Evolutionary conservation across 2,113 vertebrate genomes (phyloP).

Genomic region (Thamnaconus septentrionalis): DNA sequence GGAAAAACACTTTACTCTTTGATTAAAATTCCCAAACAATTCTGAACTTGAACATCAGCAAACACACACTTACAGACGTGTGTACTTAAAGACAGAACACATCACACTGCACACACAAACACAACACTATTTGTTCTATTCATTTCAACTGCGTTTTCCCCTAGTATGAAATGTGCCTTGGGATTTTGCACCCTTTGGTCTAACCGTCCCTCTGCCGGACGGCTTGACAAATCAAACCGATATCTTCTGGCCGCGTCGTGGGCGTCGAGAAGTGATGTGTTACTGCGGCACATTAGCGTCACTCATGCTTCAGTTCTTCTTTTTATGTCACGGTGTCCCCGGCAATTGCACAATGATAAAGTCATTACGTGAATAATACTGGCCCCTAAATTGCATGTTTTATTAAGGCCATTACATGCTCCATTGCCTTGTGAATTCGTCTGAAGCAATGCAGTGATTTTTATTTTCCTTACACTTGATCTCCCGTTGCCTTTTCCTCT

Average conservation of each 20-base stretch:
- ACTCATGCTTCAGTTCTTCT: slow-evolving; percentile 43
- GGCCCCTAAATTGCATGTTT: slow-evolving; percentile 64
- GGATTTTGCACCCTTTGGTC: too few relatives aligned
- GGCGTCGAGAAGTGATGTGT: slow-evolving; percentile 77
- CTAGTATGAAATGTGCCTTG: too few relatives aligned
- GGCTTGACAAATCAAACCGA: slow-evolving; percentile 81
- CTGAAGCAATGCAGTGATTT: slow-evolving; percentile 40
- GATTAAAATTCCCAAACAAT: too few relatives aligned
- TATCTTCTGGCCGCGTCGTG: slow-evolving; percentile 83
- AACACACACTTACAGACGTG: too few relatives aligned
- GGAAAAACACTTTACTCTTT: too few relatives aligned
- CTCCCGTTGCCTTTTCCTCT: slow-evolving; percentile 7
- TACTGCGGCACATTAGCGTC: slow-evolving; percentile 79
- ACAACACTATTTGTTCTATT: too few relatives aligned
- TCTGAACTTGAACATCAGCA: too few relatives aligned
- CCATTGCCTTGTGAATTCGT: slow-evolving; percentile 65
- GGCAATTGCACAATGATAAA: slow-evolving; percentile 42
- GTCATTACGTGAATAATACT: slow-evolving; percentile 64
- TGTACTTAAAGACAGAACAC: too few relatives aligned
- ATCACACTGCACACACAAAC: too few relatives aligned
- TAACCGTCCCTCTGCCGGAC: background rate
- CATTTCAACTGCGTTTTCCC: too few relatives aligned
- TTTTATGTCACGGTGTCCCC: slow-evolving; percentile 27
- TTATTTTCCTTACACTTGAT: slow-evolving; percentile 14
- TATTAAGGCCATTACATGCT: slow-evolving; percentile 65